These are phyloP conservation scores for Malacoctenus gilli DNA, from an alignment of 2,797 vertebrate genomes.

Conservation along the genomic window DNA sequence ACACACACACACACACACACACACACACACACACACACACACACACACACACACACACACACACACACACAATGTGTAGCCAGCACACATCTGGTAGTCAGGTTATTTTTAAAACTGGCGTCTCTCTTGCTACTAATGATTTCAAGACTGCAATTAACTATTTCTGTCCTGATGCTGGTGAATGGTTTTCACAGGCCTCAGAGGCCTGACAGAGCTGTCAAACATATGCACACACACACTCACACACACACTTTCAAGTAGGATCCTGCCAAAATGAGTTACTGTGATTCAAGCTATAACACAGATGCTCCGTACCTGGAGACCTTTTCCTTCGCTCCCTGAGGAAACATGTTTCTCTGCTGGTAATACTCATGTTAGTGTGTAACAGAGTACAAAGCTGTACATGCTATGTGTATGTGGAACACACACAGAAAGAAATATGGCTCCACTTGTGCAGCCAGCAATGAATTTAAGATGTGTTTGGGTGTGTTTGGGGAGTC, in stretches of 20 bases:
- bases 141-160: conserved; percentile 75
- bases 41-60: conserved; percentile 26
- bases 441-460: background rate
- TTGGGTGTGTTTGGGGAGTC: background rate
- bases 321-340: conserved; percentile 19
- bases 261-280: conserved; percentile 32
- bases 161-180: conserved; percentile 39
- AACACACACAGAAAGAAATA: background rate
- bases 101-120: conserved; percentile 70
- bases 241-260: conserved; percentile 51
- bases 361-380: conserved; percentile 7
- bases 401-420: conserved; percentile 13
- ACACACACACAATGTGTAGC: conserved; percentile 14
- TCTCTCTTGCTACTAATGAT: conserved; percentile 63
- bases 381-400: conserved; percentile 9
- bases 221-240: conserved; percentile 20
- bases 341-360: conserved; percentile 27
- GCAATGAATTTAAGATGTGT: background rate
- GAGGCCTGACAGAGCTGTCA: conserved; percentile 41
- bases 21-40: too few relatives aligned
- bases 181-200: conserved; percentile 64
- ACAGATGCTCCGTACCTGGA: conserved; percentile 59
- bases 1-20: conserved; percentile 26
- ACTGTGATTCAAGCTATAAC: conserved; percentile 45
- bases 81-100: conserved; percentile 63